These are phyloP conservation scores for Drosophila subpulchrella DNA, from an alignment of 1,140 invertebrate genomes.

Conservation along the genomic window DNA sequence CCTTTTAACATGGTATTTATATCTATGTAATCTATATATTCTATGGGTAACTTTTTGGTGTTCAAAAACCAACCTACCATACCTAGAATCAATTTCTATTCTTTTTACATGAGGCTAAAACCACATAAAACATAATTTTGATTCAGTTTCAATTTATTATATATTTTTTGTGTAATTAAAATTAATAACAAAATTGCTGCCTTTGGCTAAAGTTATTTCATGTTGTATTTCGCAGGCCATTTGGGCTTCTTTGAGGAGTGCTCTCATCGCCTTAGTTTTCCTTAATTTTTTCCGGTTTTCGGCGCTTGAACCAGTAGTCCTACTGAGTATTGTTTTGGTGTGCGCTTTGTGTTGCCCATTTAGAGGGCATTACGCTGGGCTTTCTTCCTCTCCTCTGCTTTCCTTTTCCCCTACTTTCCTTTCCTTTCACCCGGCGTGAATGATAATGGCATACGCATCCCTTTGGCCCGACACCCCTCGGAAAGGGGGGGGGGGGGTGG, in stretches of 20 bases:
- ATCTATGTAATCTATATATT: too few species aligned
- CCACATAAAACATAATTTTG: not conserved
- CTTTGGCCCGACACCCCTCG: conserved; percentile 45
- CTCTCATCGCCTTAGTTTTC: not conserved
- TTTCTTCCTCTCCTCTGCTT: conserved; percentile 9
- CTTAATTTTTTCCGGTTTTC: conserved; percentile 26
- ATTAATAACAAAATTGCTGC: not conserved
- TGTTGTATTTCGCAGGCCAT: not conserved
- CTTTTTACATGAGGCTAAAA: not conserved
- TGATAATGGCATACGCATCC: conserved; percentile 76
- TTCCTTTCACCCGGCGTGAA: conserved; percentile 32
- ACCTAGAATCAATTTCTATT: not conserved
- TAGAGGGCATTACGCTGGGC: conserved; percentile 38
- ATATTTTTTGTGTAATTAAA: not conserved
- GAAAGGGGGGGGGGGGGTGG: not conserved
- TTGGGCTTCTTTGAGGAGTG: not conserved
- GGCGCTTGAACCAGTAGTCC: not conserved
- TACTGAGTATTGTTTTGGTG: conserved; percentile 19
- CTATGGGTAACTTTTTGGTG: too few species aligned
- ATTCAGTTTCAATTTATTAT: not conserved
- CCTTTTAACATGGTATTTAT: too few species aligned
- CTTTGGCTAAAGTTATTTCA: not conserved
- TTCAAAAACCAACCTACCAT: too few species aligned
- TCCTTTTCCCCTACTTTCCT: not conserved
- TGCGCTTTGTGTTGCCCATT: conserved; percentile 51